Evolutionary conservation across 2,888 invertebrate genomes (phyloP), one percentile per base, ranked within the genome.

Genomic region (Ceraclea dissimilis): DNA sequence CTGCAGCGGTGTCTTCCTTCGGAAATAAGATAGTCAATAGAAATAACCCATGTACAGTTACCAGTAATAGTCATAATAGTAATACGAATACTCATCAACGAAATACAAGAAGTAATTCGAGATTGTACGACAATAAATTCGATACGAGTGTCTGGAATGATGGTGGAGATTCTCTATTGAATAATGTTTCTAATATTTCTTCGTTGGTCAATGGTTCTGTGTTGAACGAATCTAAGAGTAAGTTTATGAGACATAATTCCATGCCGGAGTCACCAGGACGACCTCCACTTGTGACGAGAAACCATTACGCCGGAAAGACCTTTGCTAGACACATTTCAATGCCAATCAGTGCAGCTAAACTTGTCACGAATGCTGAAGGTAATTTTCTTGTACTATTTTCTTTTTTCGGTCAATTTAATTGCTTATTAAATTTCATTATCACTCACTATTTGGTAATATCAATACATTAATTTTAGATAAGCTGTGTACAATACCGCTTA

Each of bases 211-310:
- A 26, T 31, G 46, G 34, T 20, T 53, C 46, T 22, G 21, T 48
- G 11, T 20, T 50, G 43, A 57, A 53, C 34, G 52, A 53, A 19
- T 66, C 71, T 8, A 75, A 69, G 62, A 69, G 68, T 13, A 64
- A 69, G 53, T 74, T 78, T 65, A 67, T 69, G 1, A 68, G 77
- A 2, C 71, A 76, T 58, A 76, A 65, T 60, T 76, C 77, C 1
- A 77, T 78, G 78, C 78, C 78, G 0, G 75, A 70, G 57, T 76
- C 77, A 19, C 76, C 77, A 8, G 68, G 70, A 17, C 55, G 71
- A 2, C 44, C 33, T 10, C 50, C 49, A 53, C 16, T 1, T 11
- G 56, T 49, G 21, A 16, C 21, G 22, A 55, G 48, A 17, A 44
- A 48, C 8, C 39, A 52, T n/a, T 16, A 73, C 67, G 72, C 72